A percentile compares a stretch with the other conserved stretches of the same genome.
These are phyloP conservation scores for Epinephelus cyanopodus DNA, from an alignment of 2,113 vertebrate species.

Conservation along the genomic window DNA sequence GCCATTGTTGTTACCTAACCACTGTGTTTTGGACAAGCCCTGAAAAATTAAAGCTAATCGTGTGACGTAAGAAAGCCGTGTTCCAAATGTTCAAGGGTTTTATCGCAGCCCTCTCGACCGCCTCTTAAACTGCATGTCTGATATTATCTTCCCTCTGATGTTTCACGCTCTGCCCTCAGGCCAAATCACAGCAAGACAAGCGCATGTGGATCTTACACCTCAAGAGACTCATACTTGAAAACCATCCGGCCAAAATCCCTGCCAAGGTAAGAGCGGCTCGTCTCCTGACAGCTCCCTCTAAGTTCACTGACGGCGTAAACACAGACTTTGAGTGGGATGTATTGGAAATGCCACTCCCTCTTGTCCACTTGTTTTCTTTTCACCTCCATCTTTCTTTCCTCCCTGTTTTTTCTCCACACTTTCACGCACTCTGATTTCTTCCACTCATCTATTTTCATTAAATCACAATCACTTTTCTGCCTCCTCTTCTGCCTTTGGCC, in stretches of 20 bases:
- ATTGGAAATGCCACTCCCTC: constrained; percentile 26
- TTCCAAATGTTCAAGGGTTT: constrained; percentile 32
- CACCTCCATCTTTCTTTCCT: constrained; percentile 10
- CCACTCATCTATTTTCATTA: neutral
- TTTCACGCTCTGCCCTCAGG: constrained; percentile 81
- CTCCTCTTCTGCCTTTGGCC: neutral
- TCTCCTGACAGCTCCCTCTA: constrained; percentile 16
- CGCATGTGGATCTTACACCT: constrained; percentile 97
- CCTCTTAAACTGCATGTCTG: constrained; percentile 41
- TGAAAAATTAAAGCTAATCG: constrained; percentile 54
- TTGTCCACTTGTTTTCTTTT: neutral
- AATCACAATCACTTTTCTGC: constrained; percentile 23
- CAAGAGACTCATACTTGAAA: constrained; percentile 98
- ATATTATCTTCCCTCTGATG: constrained; percentile 56
- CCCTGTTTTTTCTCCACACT: neutral
- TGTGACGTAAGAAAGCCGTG: constrained; percentile 40
- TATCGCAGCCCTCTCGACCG: constrained; percentile 25
- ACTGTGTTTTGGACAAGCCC: constrained; percentile 25
- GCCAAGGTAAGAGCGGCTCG: constrained; percentile 90
- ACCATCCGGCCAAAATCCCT: constrained; percentile 98
- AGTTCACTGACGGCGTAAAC: constrained; percentile 15
- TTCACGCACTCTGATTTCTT: constrained; percentile 9
- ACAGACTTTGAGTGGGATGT: constrained; percentile 39
- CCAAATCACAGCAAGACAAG: constrained; percentile 96
- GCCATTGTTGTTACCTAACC: constrained; percentile 61